phyloP scores from a whole-genome alignment of 2,888 invertebrate genomes.

The Morpho achilles region DNA sequence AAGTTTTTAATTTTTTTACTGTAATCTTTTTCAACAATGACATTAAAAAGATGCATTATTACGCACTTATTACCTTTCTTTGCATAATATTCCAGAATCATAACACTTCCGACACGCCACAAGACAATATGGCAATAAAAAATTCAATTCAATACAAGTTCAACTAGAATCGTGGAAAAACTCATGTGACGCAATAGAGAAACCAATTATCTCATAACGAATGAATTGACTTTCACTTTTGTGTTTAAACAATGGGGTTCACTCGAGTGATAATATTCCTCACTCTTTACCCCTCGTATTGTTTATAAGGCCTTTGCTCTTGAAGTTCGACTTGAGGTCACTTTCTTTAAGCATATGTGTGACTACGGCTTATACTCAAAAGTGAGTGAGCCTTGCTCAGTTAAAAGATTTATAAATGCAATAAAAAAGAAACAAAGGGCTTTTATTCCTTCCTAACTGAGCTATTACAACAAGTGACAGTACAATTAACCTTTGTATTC shows the following conservation, averaged over 20 bases:
- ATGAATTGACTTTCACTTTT: constrained; percentile 77
- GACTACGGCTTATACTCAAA: neutral
- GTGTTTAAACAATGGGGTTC: constrained; percentile 67
- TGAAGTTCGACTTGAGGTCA: constrained; percentile 26
- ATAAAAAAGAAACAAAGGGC: no score
- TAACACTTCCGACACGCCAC: constrained; percentile 47
- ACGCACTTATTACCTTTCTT: no score
- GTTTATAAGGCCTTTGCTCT: constrained; percentile 34
- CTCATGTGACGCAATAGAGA: constrained; percentile 70
- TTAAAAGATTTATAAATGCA: no score
- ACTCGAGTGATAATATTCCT: constrained; percentile 59
- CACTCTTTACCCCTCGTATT: constrained; percentile 60
- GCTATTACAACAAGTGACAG: no score
- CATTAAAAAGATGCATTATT: no score
- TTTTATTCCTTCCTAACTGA: no score
- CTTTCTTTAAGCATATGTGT: constrained; percentile 16
- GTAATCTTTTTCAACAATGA: no score
- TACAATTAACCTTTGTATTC: no score
- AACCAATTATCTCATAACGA: constrained; percentile 73
- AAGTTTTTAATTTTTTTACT: no score
- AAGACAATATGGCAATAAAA: constrained; percentile 45
- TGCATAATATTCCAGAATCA: neutral
- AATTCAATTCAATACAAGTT: constrained; percentile 45
- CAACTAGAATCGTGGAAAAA: constrained; percentile 67
- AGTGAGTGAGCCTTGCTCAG: no score